Base-by-base conservation (phyloP, 1,140 invertebrate species). In the Lepidurus couesii region DNA sequence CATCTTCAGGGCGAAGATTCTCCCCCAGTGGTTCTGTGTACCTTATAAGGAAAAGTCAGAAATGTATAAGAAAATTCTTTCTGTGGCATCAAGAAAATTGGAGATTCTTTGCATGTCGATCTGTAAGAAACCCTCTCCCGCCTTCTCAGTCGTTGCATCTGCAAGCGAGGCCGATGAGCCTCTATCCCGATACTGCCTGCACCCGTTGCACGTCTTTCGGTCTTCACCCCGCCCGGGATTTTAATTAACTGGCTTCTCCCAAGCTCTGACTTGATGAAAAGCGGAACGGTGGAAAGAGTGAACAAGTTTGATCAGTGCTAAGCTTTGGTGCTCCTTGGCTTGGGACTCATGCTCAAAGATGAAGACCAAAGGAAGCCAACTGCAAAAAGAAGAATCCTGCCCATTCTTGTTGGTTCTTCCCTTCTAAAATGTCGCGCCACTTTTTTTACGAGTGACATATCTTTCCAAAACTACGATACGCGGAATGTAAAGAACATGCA, bases 181-280 rank as follows among this genome's bases (percentile, higher is more conserved):
- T 65, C 21, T 1, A n/a, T 65, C 53, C 45, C 16, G 16, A 21
- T 65, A 47, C 16, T 65, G 21, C 53, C 16, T 65, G 16, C 16
- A 13, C 53, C 53, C 13, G 16, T 16, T 16, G 9, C 53, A 13
- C 53, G 13, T 65, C 13, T 65, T 21, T 65, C 53, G 16, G 53
- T 65, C n/a, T 65, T 21, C 53, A 65, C 53, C 53, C 53, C 13
- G 53, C 6, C 53, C 53, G 6, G 53, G 53, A 65, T 65, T 65
- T 65, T 65, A 65, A 65, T 65, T 65, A 65, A 65, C 53, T 65
- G 53, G 21, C 53, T 10, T 65, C 53, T 65, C 53, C 53, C 53
- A 16, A 65, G 53, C 53, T 65, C 53, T 65, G 53, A 65, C 53
- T 21, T 65, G 53, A 65, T 65, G 53, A 65, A 65, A 65, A 65